These are phyloP conservation scores for Drosophila baimaii DNA, from an alignment of 1,140 invertebrate species.

Conservation along the genomic window DNA sequence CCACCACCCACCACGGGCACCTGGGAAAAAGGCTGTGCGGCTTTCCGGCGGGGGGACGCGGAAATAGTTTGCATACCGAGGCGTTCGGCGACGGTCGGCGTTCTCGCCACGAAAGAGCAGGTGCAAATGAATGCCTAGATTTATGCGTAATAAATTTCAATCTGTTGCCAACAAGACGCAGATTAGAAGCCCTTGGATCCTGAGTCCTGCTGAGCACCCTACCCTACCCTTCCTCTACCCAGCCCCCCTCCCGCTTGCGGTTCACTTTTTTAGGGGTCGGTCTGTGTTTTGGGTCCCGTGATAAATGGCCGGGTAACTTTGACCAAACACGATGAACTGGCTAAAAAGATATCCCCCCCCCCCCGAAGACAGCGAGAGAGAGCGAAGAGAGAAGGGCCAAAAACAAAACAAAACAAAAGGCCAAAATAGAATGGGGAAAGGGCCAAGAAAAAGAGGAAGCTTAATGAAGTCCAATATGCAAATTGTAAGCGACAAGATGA, in stretches of 20 bases:
- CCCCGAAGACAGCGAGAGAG: background rate
- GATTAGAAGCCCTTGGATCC: conserved; percentile 57
- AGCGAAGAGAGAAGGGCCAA: background rate
- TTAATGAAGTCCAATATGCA: conserved; percentile 80
- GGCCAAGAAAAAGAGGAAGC: conserved; percentile 26
- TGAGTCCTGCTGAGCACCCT: background rate
- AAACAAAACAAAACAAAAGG: conserved; percentile 8
- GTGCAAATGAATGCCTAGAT: conserved; percentile 82
- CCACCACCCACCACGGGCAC: no score
- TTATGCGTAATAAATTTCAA: conserved; percentile 84
- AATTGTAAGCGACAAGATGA: conserved; percentile 54
- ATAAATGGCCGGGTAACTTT: conserved; percentile 48
- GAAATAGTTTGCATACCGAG: conserved; percentile 74
- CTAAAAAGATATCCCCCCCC: conserved; percentile 32
- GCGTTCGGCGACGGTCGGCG: conserved; percentile 28
- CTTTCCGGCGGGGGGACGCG: conserved; percentile 29
- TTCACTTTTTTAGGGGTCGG: conserved; percentile 32
- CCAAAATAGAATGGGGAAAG: conserved; percentile 18
- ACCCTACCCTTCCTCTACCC: background rate
- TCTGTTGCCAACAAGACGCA: conserved; percentile 81
- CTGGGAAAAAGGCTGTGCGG: conserved; percentile 39
- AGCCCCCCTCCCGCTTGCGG: background rate
- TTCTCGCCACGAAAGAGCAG: conserved; percentile 43
- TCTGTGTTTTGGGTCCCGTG: conserved; percentile 31
- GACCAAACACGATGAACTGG: conserved; percentile 53